Base-by-base conservation (phyloP, 2,888 invertebrate species). In the Lasioglossum oenotherae region DNA sequence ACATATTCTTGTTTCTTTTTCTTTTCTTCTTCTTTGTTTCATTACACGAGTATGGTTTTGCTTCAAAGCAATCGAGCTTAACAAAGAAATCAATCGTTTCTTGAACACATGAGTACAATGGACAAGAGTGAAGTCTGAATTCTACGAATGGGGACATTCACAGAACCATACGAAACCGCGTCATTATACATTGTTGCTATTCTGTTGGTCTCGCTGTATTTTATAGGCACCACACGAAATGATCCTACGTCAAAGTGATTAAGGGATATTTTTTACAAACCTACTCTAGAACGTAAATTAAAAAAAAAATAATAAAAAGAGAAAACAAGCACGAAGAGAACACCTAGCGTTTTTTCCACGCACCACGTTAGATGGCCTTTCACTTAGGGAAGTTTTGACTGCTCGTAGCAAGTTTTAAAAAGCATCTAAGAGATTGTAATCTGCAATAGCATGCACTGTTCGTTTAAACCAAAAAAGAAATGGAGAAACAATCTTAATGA, bases 181-280 rank as follows among this genome's bases (percentile, higher is more conserved):
- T 89, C 87, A 89, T 44, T 71, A 71, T 31, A 19, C 88, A 83
- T 92, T 91, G 90, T 92, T 90, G 88, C 27, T 89, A 19, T 93
- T 92, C 90, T 91, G 87, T 93, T 92, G 91, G 91, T 92, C 89
- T 92, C 92, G 91, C 91, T 90, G 87, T 83, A 91, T 91, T 92
- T 91, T 92, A 88, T 91, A 92, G 90, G 86, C 84, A 89, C 87
- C 16, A 90, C 91, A 88, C 76, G 80, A 86, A 90, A 81, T 79
- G 88, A 87, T 88, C 82, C 87, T 84, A 88, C 79, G 85, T 85
- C 89, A 88, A 88, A 88, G 85, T 87, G 82, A 88, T 82, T 86
- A 89, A 90, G 84, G 82, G 87, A 89, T 92, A 92, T 92, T 92
- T 92, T 92, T 90, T 92, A 92, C 90, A 88, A 90, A 88, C 81